Conservation (phyloP, 2,113 vertebrate genomes). For the Platichthys flesus region DNA sequence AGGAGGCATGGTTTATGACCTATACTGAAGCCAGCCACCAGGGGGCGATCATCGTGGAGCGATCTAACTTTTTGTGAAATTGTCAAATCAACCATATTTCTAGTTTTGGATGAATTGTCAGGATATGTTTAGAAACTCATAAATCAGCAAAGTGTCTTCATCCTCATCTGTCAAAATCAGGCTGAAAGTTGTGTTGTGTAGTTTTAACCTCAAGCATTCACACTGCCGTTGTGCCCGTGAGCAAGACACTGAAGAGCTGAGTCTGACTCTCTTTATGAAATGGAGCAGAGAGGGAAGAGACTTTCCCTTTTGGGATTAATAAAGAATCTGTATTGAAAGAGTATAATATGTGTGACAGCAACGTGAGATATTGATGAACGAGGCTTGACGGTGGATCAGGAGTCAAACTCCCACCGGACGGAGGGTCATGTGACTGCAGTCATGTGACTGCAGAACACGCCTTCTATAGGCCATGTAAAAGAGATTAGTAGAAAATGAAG, state of each 20-base stretch:
- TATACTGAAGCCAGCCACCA: too few relatives aligned
- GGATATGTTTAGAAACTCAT: too few relatives aligned
- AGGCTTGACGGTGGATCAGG: background rate
- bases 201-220: background rate
- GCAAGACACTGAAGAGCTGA: background rate
- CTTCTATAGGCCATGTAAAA: background rate
- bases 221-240: slow-evolving; percentile 10
- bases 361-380: slow-evolving; percentile 14
- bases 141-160: too few relatives aligned
- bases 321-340: slow-evolving; percentile 8
- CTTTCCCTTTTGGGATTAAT: slow-evolving; percentile 10
- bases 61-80: too few relatives aligned
- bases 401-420: slow-evolving; percentile 4
- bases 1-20: too few relatives aligned
- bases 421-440: background rate
- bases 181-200: too few relatives aligned
- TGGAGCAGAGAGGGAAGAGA: background rate
- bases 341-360: slow-evolving; percentile 11
- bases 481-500: slow-evolving; percentile 12
- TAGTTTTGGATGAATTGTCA: too few relatives aligned
- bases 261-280: slow-evolving; percentile 14
- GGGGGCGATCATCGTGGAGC: too few relatives aligned
- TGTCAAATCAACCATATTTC: too few relatives aligned
- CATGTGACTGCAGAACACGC: background rate
- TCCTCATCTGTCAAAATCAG: too few relatives aligned